A percentile compares a stretch with the other conserved stretches of the same genome.
These are phyloP conservation scores for Callorhinus ursinus DNA, from an alignment of 2,113 vertebrate species.

Conservation along the genomic window DNA sequence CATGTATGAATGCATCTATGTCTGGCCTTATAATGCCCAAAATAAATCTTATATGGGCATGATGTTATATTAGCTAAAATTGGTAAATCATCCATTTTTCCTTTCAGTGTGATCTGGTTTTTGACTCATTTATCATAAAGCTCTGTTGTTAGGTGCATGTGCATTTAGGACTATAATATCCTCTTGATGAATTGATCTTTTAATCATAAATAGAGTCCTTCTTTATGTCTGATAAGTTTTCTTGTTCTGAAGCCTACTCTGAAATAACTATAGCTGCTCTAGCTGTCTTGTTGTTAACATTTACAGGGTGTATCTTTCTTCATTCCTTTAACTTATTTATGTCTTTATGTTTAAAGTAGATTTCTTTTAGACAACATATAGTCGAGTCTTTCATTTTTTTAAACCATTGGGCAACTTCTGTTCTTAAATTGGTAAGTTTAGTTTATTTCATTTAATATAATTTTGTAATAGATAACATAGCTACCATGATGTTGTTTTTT, in stretches of 20 bases:
- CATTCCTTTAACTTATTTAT: not conserved
- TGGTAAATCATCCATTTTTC: not conserved
- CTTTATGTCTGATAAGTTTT: not conserved
- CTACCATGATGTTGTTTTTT: not conserved
- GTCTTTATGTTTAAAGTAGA: not conserved
- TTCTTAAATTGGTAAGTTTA: not conserved
- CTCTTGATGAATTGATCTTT: not conserved
- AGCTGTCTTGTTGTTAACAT: not conserved
- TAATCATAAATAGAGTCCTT: not conserved
- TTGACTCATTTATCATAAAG: not conserved
- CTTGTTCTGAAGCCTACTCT: not conserved
- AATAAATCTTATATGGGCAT: not conserved
- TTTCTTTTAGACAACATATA: not conserved
- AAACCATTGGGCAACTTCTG: not conserved
- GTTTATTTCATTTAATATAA: not conserved
- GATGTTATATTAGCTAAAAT: not conserved
- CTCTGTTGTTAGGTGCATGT: accelerated
- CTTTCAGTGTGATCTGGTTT: not conserved
- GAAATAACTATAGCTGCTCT: not conserved
- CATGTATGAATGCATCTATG: not conserved
- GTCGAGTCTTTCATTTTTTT: not conserved
- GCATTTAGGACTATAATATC: not conserved
- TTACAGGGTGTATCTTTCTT: not conserved
- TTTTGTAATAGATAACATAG: not conserved
- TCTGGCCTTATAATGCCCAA: not conserved